phyloP scores from a whole-genome alignment of 2,888 invertebrate species.

The Tryphoninae sp. region DNA sequence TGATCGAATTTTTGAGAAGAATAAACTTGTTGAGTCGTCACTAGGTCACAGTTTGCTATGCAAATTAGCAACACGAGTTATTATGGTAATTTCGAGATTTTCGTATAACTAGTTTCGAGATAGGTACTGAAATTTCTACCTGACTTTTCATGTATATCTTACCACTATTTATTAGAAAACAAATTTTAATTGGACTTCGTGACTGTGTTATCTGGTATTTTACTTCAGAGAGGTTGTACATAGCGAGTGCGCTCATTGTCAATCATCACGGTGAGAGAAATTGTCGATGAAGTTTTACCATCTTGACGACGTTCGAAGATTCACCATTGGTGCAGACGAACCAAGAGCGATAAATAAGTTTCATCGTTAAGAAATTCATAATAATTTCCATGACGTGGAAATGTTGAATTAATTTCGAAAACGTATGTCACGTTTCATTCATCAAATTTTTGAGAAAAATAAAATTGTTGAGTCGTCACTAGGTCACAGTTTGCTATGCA shows the following conservation, averaged over 20 bases:
- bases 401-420: not conserved
- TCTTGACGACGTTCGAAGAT: not conserved
- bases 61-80: too few species aligned
- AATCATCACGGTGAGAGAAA: not conserved
- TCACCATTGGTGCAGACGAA: not conserved
- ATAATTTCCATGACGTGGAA: too few species aligned
- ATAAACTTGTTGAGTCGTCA: too few species aligned
- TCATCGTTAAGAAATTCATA: not conserved
- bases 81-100: too few species aligned
- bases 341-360: not conserved
- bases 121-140: too few species aligned
- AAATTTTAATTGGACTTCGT: conserved; percentile 7
- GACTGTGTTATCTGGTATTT: conserved; percentile 9
- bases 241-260: not conserved
- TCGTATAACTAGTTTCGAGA: too few species aligned
- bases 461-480: too few species aligned
- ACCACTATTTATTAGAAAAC: not conserved
- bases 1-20: not conserved
- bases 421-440: not conserved
- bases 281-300: not conserved
- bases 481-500: too few species aligned
- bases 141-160: not conserved
- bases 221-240: not conserved
- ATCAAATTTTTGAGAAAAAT: not conserved
- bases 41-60: too few species aligned